Percentiles rank a stretch among this genome's conserved stretches.
Conservation (phyloP, 1,140 invertebrate species). For the Acyrthosiphon pisum region DNA sequence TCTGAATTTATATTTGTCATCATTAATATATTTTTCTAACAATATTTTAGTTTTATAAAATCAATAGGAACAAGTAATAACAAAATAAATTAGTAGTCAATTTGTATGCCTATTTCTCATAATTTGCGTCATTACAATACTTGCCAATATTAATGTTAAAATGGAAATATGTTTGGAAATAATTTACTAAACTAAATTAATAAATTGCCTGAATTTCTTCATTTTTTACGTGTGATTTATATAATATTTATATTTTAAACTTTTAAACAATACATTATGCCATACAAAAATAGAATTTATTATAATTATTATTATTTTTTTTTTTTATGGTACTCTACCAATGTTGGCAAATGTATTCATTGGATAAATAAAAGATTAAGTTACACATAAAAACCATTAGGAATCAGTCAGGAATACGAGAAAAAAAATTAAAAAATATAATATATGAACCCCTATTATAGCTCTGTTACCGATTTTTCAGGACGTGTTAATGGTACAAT, state of each 20-base stretch:
- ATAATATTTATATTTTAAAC: not conserved
- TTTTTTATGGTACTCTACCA: not conserved
- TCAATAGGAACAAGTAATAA: not conserved
- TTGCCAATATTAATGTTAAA: not conserved
- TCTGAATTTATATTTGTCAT: not conserved
- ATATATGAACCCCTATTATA: slow-evolving; percentile 5
- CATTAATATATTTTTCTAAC: not conserved
- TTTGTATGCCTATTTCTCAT: not conserved
- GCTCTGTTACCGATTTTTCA: not conserved
- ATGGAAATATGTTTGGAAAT: not conserved
- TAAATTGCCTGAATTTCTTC: not conserved
- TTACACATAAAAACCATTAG: slow-evolving; percentile 35
- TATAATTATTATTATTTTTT: not conserved
- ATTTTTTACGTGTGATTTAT: not conserved
- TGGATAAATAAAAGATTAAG: slow-evolving; percentile 16
- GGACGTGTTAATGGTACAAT: slow-evolving; percentile 29
- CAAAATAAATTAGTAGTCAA: not conserved
- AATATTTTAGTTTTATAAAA: not conserved
- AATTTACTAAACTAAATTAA: slow-evolving; percentile 1
- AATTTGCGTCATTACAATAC: not conserved
- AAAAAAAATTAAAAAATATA: not conserved
- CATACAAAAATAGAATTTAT: not conserved
- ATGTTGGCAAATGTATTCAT: slow-evolving; percentile 11
- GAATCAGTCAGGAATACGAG: not conserved
- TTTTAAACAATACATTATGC: not conserved